Evolutionary conservation across 92 coral and sea anemone genomes (phyloP).

Genomic region (Pocillopora grandis): DNA sequence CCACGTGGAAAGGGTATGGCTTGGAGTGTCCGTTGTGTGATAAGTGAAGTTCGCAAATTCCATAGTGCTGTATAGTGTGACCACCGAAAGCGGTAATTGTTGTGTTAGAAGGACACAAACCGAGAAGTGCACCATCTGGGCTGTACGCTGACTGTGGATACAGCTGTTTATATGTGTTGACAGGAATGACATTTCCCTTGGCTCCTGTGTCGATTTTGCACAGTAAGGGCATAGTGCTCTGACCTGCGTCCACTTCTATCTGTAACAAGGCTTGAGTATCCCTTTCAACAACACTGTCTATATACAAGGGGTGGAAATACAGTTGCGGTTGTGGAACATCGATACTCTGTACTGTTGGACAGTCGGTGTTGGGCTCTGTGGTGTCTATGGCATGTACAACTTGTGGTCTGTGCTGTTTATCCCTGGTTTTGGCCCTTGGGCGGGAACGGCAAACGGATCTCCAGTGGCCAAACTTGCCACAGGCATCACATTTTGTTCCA

Average conservation of each 20-base stretch:
- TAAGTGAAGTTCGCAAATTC: conserved; percentile 59
- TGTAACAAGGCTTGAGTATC: conserved; percentile 59
- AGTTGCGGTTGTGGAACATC: conserved; percentile 41
- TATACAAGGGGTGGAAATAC: conserved; percentile 55
- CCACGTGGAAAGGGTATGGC: neutral
- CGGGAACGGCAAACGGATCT: conserved; percentile 51
- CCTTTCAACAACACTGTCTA: conserved; percentile 38
- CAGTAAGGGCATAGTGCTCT: conserved; percentile 34
- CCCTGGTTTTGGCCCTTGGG: conserved; percentile 8
- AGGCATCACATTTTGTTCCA: conserved; percentile 45
- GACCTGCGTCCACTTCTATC: conserved; percentile 52
- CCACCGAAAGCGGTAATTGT: neutral
- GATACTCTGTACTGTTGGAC: neutral
- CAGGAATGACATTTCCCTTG: conserved; percentile 73
- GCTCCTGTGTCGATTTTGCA: conserved; percentile 77
- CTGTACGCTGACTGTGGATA: conserved; percentile 43
- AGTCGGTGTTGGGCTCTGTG: neutral
- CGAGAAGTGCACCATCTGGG: neutral
- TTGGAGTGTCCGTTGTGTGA: conserved; percentile 51
- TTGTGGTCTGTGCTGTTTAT: neutral
- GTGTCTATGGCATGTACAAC: conserved; percentile 17
- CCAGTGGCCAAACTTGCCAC: conserved; percentile 56
- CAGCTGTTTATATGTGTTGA: conserved; percentile 54
- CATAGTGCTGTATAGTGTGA: neutral
- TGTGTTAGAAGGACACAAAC: conserved; percentile 10